A percentile compares a stretch with the other conserved stretches of the same genome.
Conservation (phyloP, 2,888 invertebrate species). For the Ditula angustiorana region DNA sequence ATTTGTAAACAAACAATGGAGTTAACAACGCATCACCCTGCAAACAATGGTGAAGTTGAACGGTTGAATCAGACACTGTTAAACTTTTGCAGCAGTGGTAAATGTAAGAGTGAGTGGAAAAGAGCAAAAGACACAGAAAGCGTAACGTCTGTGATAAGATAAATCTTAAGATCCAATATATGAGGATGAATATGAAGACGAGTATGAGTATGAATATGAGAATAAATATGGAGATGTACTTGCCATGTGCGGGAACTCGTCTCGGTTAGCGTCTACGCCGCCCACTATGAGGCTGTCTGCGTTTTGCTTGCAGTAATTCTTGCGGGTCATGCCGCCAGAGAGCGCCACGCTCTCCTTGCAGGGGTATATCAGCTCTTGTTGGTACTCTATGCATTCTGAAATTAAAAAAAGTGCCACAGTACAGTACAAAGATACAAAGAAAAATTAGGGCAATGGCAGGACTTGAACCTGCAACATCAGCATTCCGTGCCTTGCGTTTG, state of each 20-base stretch:
- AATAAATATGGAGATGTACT: conserved; percentile 31
- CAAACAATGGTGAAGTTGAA: too few species aligned
- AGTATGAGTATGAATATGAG: not conserved
- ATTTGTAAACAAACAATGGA: too few species aligned
- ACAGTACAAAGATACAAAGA: too few species aligned
- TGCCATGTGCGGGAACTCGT: conserved; percentile 52
- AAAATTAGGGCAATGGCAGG: too few species aligned
- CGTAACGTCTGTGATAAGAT: not conserved
- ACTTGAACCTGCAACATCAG: too few species aligned
- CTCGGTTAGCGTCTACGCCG: conserved; percentile 32
- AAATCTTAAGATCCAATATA: not conserved
- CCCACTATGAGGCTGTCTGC: conserved; percentile 33
- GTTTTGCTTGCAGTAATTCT: conserved; percentile 32
- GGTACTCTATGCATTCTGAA: conserved; percentile 42
- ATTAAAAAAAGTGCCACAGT: not conserved
- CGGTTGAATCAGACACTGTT: not conserved
- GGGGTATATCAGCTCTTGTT: conserved; percentile 37
- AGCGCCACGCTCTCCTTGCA: conserved; percentile 30
- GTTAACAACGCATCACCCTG: too few species aligned
- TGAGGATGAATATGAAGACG: conserved; percentile 41
- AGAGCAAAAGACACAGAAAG: too few species aligned
- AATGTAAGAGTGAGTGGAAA: too few species aligned
- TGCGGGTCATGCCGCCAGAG: not conserved
- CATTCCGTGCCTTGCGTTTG: too few species aligned
- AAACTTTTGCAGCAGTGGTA: too few species aligned